phyloP scores from a whole-genome alignment of 2,797 vertebrate genomes.

The Gallinago solitaria region DNA sequence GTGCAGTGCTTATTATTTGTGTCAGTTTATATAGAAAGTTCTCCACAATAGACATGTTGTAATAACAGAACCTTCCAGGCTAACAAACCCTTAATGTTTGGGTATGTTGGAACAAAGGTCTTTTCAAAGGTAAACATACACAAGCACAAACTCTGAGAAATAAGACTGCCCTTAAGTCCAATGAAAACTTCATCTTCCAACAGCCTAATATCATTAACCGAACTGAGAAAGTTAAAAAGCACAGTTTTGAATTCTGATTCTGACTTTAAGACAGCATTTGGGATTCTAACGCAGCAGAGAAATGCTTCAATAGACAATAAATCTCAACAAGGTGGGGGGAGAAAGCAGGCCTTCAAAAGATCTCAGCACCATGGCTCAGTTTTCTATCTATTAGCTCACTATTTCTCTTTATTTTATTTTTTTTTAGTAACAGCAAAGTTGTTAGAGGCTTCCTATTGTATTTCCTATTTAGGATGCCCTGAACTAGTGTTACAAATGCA shows the following conservation, averaged over 20 bases:
- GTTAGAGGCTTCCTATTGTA: neutral
- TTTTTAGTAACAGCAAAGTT: neutral
- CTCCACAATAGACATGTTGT: neutral
- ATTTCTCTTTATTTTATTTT: neutral
- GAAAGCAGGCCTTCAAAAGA: neutral
- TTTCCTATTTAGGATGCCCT: neutral
- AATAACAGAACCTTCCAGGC: neutral
- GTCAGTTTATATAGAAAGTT: neutral
- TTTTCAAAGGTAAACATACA: neutral
- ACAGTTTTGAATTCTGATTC: neutral
- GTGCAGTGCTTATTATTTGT: neutral
- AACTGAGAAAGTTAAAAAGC: neutral
- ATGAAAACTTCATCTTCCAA: neutral
- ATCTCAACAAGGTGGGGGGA: rapidly evolving
- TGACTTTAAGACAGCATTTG: neutral
- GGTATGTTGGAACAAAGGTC: neutral
- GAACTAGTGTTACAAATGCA: neutral
- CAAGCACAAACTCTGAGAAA: neutral
- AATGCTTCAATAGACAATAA: neutral
- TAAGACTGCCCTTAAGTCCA: neutral
- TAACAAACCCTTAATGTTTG: neutral
- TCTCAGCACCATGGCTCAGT: neutral
- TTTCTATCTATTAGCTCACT: neutral
- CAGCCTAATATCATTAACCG: neutral
- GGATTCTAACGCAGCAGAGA: neutral